These are phyloP conservation scores for Urocyon cinereoargenteus DNA, from an alignment of 2,797 vertebrate genomes.

Conservation along the genomic window DNA sequence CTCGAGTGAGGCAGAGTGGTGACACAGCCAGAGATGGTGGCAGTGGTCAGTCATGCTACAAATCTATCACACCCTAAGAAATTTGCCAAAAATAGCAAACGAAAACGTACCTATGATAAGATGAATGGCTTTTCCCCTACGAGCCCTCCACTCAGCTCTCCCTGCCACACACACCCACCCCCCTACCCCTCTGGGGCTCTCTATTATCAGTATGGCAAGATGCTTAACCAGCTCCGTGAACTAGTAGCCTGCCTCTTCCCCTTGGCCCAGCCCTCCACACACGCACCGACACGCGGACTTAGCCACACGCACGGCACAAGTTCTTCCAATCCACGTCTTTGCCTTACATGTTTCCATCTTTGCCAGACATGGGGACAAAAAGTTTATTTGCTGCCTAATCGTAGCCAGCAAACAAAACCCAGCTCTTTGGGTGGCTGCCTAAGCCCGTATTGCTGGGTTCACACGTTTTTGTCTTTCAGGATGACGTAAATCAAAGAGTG, in stretches of 20 bases:
- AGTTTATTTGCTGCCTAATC: neutral
- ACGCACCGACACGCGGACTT: rapidly evolving
- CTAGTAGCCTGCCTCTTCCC: rapidly evolving
- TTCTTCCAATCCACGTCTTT: neutral
- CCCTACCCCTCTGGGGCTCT: neutral
- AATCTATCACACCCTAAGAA: neutral
- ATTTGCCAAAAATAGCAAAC: neutral
- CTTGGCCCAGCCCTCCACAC: neutral
- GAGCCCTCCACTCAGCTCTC: neutral
- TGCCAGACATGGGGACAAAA: neutral
- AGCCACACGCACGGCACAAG: neutral
- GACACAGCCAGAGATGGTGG: neutral
- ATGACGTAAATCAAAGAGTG: neutral
- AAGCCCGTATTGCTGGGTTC: neutral
- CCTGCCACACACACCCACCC: neutral
- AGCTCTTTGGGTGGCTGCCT: neutral
- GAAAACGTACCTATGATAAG: neutral
- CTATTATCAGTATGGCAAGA: neutral
- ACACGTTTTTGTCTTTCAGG: neutral
- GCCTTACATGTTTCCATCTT: neutral
- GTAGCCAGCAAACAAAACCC: neutral
- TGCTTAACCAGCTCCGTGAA: rapidly evolving
- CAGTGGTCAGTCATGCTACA: neutral
- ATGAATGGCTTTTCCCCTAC: neutral
- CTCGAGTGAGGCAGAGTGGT: neutral